Base-by-base conservation (phyloP, 2,113 vertebrate genomes). In the Bufo gargarizans region DNA sequence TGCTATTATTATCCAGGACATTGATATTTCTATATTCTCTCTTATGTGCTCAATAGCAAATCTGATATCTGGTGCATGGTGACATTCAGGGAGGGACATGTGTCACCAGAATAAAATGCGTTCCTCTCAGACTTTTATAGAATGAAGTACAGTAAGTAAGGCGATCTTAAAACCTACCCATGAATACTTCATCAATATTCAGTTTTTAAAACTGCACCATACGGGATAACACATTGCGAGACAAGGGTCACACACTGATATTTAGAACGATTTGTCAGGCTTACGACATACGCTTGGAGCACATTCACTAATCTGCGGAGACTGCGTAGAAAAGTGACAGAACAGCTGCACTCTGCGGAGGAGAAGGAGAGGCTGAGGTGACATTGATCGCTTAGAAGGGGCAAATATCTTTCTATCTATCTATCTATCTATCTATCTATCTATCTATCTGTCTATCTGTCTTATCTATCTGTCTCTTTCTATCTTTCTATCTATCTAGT, bases 181-280 rank as follows among this genome's bases (percentile, higher is more conserved):
- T 43, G 22, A 58, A 80, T 59, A 13, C 53, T 58, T 80, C 77
- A 80, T 84, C 63, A 69, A 84, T 84, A 84, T 69, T 84, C 20
- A 50, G 22, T 71, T 50, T 33, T 22, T 84, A 84, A 84, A 71
- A 33, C 65, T 6, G 47, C 82, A 84, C 59, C 82, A 84, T 84
- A 84, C 14, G 82, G 63, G 67, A 49, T n/a, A 69, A 84, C 82
- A 84, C 82, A 84, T 84, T 84, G 59, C 82, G 50, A 84, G 47
- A 33, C 49, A 84, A 84, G 82, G 82, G 82, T 69, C 82, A 84
- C 45, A 84, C 82, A 50, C 45, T 84, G 82, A 84, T 84, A 84
- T 84, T 84, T 84, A 69, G 82, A 84, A 69, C 16, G 50, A 84
- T 69, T 84, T 84, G 82, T 84, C 61, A 69, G 80, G 80, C 80